Evolutionary conservation across 2,113 vertebrate species (phyloP).

Genomic region (Leptobrachium leishanense): DNA sequence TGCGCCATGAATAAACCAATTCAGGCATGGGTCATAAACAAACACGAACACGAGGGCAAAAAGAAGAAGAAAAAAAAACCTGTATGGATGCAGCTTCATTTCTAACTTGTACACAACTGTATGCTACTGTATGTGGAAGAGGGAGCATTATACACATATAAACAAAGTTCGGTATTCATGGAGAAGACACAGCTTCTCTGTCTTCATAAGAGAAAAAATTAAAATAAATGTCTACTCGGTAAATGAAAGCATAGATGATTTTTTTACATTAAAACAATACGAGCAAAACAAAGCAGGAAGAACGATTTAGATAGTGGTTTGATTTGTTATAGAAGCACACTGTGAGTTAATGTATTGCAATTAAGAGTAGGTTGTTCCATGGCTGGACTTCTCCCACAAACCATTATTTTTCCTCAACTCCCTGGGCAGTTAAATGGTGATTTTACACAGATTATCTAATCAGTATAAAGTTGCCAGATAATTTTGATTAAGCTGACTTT

Average conservation of each 20-base stretch:
- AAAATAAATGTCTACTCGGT: not conserved
- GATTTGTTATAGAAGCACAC: too few species aligned
- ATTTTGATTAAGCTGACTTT: too few species aligned
- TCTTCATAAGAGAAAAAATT: not conserved
- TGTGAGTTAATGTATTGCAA: too few species aligned
- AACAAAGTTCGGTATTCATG: constrained; percentile 23
- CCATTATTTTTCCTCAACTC: too few species aligned
- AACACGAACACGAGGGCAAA: constrained; percentile 63
- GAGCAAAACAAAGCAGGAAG: too few species aligned
- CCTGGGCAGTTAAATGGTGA: too few species aligned
- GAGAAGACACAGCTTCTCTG: constrained; percentile 47
- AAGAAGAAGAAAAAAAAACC: constrained; percentile 10
- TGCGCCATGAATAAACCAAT: constrained; percentile 56
- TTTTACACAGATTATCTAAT: too few species aligned
- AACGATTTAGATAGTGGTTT: too few species aligned
- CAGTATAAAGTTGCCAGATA: too few species aligned
- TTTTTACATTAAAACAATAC: not conserved
- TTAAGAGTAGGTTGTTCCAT: too few species aligned
- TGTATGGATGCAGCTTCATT: constrained; percentile 40
- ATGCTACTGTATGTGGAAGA: constrained; percentile 60
- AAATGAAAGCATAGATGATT: not conserved
- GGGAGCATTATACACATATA: constrained; percentile 39
- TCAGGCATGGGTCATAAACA: constrained; percentile 54
- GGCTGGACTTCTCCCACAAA: too few species aligned
- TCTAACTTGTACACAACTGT: constrained; percentile 56